phyloP scores from a whole-genome alignment of 92 coral and sea anemone species.

The Isaurus tuberculatus region DNA sequence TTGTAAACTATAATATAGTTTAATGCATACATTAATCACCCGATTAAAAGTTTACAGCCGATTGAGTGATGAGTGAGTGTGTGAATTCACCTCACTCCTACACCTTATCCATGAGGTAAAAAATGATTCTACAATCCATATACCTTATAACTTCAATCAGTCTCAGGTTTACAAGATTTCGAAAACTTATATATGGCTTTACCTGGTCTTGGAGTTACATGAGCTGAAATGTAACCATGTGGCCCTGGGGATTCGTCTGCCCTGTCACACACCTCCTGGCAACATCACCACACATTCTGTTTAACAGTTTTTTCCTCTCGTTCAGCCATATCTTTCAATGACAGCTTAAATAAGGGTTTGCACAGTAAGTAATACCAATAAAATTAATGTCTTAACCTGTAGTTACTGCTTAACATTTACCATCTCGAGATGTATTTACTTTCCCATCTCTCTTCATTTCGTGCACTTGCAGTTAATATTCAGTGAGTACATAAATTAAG shows the following conservation, averaged over 20 bases:
- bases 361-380: too few relatives aligned
- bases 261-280: constrained; percentile 29
- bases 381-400: background rate
- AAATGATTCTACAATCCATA: background rate
- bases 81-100: too few relatives aligned
- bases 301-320: background rate
- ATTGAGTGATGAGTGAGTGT: too few relatives aligned
- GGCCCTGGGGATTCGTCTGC: constrained; percentile 59
- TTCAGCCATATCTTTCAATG: background rate
- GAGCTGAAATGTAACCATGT: constrained; percentile 59
- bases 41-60: too few relatives aligned
- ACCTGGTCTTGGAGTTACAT: constrained; percentile 67
- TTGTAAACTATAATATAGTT: too few relatives aligned
- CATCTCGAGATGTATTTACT: background rate
- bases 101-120: too few relatives aligned
- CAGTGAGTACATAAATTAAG: background rate
- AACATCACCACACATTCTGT: background rate
- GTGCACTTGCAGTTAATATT: background rate
- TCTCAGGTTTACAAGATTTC: constrained; percentile 2
- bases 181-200: constrained; percentile 18
- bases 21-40: too few relatives aligned
- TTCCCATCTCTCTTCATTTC: background rate
- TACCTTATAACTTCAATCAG: background rate
- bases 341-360: background rate
- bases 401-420: background rate